Percentiles rank a stretch among this genome's conserved stretches.
These are phyloP conservation scores for Melipona quadrifasciata DNA, from an alignment of 1,140 invertebrate species.

Conservation along the genomic window DNA sequence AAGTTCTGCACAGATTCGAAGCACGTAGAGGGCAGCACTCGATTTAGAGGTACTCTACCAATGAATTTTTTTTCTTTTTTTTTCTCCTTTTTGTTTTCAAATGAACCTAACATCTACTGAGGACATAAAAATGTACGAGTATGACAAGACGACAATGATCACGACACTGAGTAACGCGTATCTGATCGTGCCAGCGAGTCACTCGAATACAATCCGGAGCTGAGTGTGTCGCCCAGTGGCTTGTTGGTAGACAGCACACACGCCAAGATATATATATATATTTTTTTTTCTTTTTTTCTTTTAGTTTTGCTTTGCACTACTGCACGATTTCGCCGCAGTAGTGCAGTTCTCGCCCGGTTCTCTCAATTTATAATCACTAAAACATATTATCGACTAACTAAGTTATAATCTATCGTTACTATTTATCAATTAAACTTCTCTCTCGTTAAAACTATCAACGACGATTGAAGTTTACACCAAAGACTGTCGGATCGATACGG, in stretches of 20 bases:
- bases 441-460: slow-evolving; percentile 38
- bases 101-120: slow-evolving; percentile 47
- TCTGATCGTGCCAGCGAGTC: slow-evolving; percentile 2
- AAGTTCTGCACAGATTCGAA: slow-evolving; percentile 61
- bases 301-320: slow-evolving; percentile 37
- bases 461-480: slow-evolving; percentile 33
- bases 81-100: not conserved
- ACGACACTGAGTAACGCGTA: slow-evolving; percentile 71
- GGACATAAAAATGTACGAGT: slow-evolving; percentile 63
- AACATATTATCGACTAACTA: slow-evolving; percentile 23
- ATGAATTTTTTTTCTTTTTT: not conserved
- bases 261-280: slow-evolving; percentile 34
- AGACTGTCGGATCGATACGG: not conserved
- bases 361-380: slow-evolving; percentile 40
- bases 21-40: slow-evolving; percentile 1
- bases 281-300: slow-evolving; percentile 41
- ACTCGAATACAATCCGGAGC: slow-evolving; percentile 27
- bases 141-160: slow-evolving; percentile 70
- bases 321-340: slow-evolving; percentile 9
- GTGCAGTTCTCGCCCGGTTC: not conserved
- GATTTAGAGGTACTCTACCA: slow-evolving; percentile 1
- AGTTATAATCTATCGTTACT: slow-evolving; percentile 39
- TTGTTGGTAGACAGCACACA: not conserved
- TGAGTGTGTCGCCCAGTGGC: not conserved
- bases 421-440: slow-evolving; percentile 20